Evolutionary conservation across 2,797 vertebrate genomes (phyloP).

Genomic region (Rallus crepitans): DNA sequence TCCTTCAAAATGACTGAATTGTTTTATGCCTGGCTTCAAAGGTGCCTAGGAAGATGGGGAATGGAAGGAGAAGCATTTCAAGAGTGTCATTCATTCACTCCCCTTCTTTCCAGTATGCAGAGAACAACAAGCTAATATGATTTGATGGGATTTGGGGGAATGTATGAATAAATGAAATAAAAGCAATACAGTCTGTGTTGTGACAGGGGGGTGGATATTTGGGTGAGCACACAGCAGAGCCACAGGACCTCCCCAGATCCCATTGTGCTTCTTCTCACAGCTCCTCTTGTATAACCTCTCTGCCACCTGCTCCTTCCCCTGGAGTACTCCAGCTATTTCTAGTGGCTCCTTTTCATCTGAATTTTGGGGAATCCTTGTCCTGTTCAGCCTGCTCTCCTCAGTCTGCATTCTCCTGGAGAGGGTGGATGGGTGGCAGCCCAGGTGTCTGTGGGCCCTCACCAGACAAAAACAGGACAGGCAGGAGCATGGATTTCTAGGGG

Average conservation of each 20-base stretch:
- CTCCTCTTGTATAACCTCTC: accelerated
- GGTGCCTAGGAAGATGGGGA: background rate
- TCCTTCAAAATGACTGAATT: conserved; percentile 11
- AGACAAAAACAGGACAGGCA: accelerated
- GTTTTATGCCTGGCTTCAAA: background rate
- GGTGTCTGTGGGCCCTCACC: background rate
- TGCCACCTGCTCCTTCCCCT: background rate
- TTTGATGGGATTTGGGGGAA: background rate
- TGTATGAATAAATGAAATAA: background rate
- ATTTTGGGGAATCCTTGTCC: background rate
- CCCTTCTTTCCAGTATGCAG: accelerated
- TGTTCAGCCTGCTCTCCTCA: background rate
- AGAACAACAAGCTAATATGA: accelerated
- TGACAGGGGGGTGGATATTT: background rate
- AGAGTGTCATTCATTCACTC: background rate
- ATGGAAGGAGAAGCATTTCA: background rate
- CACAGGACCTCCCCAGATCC: accelerated
- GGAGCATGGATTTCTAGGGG: background rate
- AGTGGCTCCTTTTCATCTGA: accelerated
- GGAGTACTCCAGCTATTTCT: background rate
- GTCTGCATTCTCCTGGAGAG: accelerated
- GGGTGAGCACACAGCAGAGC: background rate
- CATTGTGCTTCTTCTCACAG: accelerated
- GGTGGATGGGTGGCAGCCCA: accelerated
- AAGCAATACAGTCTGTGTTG: too few relatives aligned